These are phyloP conservation scores for Laodelphax striatellus DNA, from an alignment of 1,140 invertebrate genomes.

Conservation along the genomic window DNA sequence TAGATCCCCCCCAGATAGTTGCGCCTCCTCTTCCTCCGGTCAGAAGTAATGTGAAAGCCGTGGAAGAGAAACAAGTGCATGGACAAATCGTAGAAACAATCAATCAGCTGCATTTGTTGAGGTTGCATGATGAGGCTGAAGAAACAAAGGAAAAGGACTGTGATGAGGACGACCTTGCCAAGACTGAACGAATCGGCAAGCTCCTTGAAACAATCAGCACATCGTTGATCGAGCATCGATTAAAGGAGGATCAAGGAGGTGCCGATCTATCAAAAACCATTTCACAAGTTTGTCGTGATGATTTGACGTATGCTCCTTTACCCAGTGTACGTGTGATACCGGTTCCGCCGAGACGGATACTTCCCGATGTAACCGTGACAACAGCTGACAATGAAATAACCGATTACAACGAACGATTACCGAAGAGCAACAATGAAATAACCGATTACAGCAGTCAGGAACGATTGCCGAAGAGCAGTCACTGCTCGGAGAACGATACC, in stretches of 20 bases:
- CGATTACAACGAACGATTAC: not conserved
- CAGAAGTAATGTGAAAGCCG: no score
- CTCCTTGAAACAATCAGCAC: constrained; percentile 23
- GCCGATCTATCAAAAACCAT: constrained; percentile 17
- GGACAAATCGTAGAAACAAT: constrained; percentile 30
- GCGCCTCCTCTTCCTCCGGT: no score
- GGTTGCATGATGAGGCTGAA: constrained; percentile 25
- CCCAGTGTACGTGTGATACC: constrained; percentile 1
- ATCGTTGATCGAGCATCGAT: constrained; percentile 17
- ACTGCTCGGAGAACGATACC: not conserved
- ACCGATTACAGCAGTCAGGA: not conserved
- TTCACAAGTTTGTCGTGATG: constrained; percentile 13
- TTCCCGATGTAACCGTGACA: constrained; percentile 11
- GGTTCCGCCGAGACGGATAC: constrained; percentile 1
- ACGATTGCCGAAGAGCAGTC: not conserved
- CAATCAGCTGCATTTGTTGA: constrained; percentile 28
- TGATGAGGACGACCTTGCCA: constrained; percentile 5
- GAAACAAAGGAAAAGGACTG: constrained; percentile 21
- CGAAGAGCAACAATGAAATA: not conserved
- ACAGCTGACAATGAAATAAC: not conserved
- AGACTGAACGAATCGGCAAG: constrained; percentile 12
- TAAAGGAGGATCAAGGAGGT: constrained; percentile 8
- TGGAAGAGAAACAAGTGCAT: constrained; percentile 17
- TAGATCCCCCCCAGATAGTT: not conserved
- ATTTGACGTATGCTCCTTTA: not conserved